Percentiles rank a stretch among this genome's conserved stretches.
These are phyloP conservation scores for Drosophila fuyamai DNA, from an alignment of 1,140 invertebrate genomes.

Conservation along the genomic window DNA sequence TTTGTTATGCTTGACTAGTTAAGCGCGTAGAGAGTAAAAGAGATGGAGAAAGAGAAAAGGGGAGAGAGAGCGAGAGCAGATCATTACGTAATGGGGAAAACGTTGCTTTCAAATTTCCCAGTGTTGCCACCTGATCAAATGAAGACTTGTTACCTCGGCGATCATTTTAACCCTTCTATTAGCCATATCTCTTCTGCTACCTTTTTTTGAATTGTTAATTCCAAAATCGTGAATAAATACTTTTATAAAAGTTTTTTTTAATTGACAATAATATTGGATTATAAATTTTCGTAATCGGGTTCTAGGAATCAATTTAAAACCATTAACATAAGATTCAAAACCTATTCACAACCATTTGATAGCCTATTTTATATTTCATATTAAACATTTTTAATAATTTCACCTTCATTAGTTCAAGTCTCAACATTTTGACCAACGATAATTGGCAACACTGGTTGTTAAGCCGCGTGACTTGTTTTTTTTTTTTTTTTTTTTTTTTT, in stretches of 20 bases:
- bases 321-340: not conserved
- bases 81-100: slow-evolving; percentile 68
- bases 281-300: too few relatives aligned
- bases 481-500: slow-evolving; percentile 14
- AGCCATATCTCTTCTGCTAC: too few relatives aligned
- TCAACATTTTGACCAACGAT: not conserved
- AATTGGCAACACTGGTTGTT: slow-evolving; percentile 14
- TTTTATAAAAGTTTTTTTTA: too few relatives aligned
- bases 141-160: slow-evolving; percentile 59
- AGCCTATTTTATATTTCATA: not conserved
- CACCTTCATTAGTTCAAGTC: too few relatives aligned
- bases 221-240: too few relatives aligned
- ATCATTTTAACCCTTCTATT: not conserved
- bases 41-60: slow-evolving; percentile 11
- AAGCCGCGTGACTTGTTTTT: slow-evolving; percentile 60
- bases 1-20: slow-evolving; percentile 73
- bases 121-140: slow-evolving; percentile 63
- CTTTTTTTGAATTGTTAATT: too few relatives aligned
- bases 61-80: slow-evolving; percentile 11
- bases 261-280: not conserved
- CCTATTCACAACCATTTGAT: not conserved
- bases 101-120: slow-evolving; percentile 63
- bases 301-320: not conserved
- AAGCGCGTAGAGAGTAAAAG: slow-evolving; percentile 57
- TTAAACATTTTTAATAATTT: not conserved